Percentiles rank a stretch among this genome's conserved stretches.
Conservation (phyloP, 2,888 invertebrate genomes). For the Subacronicta megacephala region DNA sequence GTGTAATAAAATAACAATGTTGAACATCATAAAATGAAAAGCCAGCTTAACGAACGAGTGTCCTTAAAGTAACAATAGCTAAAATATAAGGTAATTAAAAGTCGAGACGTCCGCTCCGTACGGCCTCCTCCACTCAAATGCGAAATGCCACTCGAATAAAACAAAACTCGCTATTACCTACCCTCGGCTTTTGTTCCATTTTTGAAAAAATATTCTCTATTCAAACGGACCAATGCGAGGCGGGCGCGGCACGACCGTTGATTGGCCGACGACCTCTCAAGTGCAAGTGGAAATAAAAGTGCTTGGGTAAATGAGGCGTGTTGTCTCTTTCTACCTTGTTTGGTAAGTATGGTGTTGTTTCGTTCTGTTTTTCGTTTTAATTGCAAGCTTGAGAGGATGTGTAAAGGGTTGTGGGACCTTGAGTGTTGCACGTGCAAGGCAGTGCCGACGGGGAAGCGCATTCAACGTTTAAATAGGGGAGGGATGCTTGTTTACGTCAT, state of each 20-base stretch:
- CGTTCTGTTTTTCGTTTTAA: slow-evolving; percentile 87
- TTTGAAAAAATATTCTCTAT: slow-evolving; percentile 85
- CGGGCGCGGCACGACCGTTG: slow-evolving; percentile 84
- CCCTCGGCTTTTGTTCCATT: slow-evolving; percentile 85
- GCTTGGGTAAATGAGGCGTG: slow-evolving; percentile 86
- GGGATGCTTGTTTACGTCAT: slow-evolving; percentile 76
- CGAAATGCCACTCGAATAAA: slow-evolving; percentile 85
- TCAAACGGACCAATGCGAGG: slow-evolving; percentile 88
- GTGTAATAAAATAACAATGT: slow-evolving; percentile 86
- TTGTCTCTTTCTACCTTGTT: slow-evolving; percentile 75
- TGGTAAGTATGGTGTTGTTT: slow-evolving; percentile 68
- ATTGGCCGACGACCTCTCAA: slow-evolving; percentile 88
- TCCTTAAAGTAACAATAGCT: slow-evolving; percentile 75
- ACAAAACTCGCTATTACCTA: slow-evolving; percentile 89
- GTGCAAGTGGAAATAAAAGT: slow-evolving; percentile 88
- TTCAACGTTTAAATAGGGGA: slow-evolving; percentile 83
- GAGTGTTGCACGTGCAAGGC: slow-evolving; percentile 87
- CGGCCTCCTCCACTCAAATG: slow-evolving; percentile 81
- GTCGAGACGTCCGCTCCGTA: slow-evolving; percentile 82
- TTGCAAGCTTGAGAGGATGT: slow-evolving; percentile 87
- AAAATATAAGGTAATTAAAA: slow-evolving; percentile 84
- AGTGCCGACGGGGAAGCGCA: slow-evolving; percentile 74
- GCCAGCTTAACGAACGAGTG: slow-evolving; percentile 68
- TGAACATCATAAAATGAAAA: slow-evolving; percentile 80
- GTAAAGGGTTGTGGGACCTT: slow-evolving; percentile 87